Evolutionary conservation across 2,113 vertebrate genomes (phyloP).

Genomic region (Sylvia atricapilla): DNA sequence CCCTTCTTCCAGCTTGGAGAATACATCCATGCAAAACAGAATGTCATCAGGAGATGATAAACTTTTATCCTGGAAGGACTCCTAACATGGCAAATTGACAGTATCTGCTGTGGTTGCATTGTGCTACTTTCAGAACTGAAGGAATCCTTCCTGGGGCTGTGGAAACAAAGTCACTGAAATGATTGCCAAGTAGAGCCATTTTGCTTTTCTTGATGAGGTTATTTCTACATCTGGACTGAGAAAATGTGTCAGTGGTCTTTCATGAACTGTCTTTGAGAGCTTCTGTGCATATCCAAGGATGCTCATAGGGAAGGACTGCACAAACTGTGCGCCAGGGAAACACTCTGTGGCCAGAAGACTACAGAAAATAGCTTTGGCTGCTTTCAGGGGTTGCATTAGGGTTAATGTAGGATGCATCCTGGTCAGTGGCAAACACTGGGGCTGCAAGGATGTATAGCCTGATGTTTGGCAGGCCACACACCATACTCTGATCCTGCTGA

Average conservation of each 20-base stretch:
- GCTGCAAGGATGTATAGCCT: background rate
- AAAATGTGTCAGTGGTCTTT: background rate
- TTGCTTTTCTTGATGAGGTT: background rate
- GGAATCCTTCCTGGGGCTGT: background rate
- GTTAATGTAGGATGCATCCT: background rate
- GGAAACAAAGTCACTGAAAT: background rate
- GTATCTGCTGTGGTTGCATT: background rate
- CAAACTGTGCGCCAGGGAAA: background rate
- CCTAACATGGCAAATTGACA: background rate
- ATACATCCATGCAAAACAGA: background rate
- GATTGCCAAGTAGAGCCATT: background rate
- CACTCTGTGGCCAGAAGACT: background rate
- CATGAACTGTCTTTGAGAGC: background rate
- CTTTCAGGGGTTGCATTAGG: background rate
- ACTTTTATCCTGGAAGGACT: background rate
- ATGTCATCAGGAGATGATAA: background rate
- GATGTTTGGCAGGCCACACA: fast-evolving
- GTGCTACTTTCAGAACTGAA: background rate
- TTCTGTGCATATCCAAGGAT: fast-evolving
- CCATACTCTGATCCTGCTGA: background rate
- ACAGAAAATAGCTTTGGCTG: background rate
- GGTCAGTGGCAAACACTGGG: fast-evolving
- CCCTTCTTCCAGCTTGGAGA: background rate
- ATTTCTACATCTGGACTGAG: background rate
- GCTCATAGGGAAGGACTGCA: background rate